Evolutionary conservation across 1,140 invertebrate genomes (phyloP), one percentile per base, ranked within the genome.

Genomic region (Pomacea maculata): DNA sequence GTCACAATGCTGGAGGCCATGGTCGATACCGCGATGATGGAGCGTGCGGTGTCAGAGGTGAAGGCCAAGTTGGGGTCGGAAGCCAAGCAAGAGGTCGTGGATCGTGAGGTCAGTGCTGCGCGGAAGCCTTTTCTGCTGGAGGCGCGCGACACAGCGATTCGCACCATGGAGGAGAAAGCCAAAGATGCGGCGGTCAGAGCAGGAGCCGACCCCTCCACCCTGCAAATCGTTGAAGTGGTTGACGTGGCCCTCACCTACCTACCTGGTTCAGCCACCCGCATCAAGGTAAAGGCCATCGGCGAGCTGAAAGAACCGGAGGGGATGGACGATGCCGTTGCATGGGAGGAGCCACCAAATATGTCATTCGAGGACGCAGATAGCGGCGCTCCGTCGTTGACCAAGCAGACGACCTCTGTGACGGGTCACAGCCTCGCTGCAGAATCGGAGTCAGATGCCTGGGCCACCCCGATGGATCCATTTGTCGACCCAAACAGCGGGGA

Each of bases 201-300:
- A n/a, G 89, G 89, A 0, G 89, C 87, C 3, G 80, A 84, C 57
- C 77, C 70, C 21, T 75, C 78, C 17, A 83, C 84, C 15, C 15
- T 89, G 14, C 80, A 80, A 10, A 75, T 89, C 12, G 79, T 85
- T 1, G 87, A 88, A 25, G 82, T 86, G 68, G 80, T 80, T 19
- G 86, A 89, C 25, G 81, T 82, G 29, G 80, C 85, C 3, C 55
- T 90, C 19, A 75, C 87, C 15, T 90, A 90, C 80, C 70, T 88
- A 15, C 87, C 87, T 0, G 89, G 89, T 8, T 84, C 85, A n/a
- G 86, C 83, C 52, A 85, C 80, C 11, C 80, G 86, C 74, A 85
- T 90, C 34, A 85, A 86, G 75, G 75, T 77, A 4, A 78, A 78
- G 25, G 77, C 77, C 45, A 65, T 78, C 12, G 77, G 77, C 5